These are phyloP conservation scores for Aramus guarauna DNA, from an alignment of 2,113 vertebrate species.

Conservation along the genomic window DNA sequence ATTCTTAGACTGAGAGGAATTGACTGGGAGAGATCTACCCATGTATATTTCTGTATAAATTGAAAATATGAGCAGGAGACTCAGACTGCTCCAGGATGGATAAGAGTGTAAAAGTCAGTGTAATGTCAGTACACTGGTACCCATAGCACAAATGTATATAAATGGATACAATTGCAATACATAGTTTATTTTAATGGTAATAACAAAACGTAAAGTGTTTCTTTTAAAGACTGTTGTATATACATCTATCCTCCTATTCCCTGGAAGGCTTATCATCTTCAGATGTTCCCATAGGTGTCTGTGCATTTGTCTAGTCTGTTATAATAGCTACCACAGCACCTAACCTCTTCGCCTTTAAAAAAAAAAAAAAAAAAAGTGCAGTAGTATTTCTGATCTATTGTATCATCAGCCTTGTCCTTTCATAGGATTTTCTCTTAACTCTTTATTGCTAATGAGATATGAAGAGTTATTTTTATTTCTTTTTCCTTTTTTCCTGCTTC, in stretches of 20 bases:
- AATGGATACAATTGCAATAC: background rate
- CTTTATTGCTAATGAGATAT: background rate
- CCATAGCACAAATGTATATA: background rate
- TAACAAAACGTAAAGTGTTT: background rate
- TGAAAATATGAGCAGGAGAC: background rate
- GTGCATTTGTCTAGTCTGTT: background rate
- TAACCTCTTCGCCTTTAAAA: background rate
- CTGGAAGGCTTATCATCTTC: background rate
- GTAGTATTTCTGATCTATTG: background rate
- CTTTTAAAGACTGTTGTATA: background rate
- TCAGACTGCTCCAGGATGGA: background rate
- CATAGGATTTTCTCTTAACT: background rate
- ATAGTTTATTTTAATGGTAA: background rate
- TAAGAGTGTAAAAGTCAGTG: background rate
- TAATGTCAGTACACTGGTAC: background rate
- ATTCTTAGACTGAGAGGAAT: background rate
- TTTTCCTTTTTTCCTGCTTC: background rate
- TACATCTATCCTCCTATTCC: background rate
- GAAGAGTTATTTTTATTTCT: background rate
- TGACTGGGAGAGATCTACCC: background rate
- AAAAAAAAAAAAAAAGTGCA: background rate
- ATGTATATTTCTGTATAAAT: background rate
- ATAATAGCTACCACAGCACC: background rate
- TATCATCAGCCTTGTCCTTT: background rate
- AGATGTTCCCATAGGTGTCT: background rate